Conservation (phyloP, 2,888 invertebrate species). For the Zaprionus obscuricornis region DNA sequence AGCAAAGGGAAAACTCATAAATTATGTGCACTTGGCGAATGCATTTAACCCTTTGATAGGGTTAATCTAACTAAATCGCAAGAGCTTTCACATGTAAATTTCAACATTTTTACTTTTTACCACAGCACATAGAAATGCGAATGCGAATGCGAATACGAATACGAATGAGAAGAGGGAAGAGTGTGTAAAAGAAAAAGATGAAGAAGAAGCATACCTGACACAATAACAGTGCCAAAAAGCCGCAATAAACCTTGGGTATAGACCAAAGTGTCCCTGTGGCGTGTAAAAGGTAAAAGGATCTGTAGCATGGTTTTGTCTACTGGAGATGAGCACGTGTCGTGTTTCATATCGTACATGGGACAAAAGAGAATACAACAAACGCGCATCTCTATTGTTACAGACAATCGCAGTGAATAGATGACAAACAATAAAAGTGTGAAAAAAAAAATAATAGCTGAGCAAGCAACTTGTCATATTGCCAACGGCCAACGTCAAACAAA, state of each 20-base stretch:
- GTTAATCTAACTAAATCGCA: conserved; percentile 18
- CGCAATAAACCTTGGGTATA: conserved; percentile 53
- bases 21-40: conserved; percentile 40
- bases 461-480: conserved; percentile 47
- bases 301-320: too few species aligned
- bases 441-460: conserved; percentile 9
- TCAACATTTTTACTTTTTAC: conserved; percentile 43
- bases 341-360: too few species aligned
- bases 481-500: conserved; percentile 28
- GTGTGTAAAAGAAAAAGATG: conserved; percentile 5
- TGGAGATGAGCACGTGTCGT: too few species aligned
- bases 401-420: background rate
- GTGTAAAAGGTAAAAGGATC: background rate
- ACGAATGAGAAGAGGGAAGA: background rate
- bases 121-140: background rate
- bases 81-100: conserved; percentile 55
- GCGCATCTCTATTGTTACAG: conserved; percentile 7
- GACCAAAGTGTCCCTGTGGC: conserved; percentile 37
- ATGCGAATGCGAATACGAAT: too few species aligned
- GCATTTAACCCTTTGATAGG: conserved; percentile 56
- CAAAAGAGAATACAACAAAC: background rate
- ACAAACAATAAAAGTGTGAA: conserved; percentile 16
- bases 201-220: background rate
- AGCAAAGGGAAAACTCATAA: conserved; percentile 35
- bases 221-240: conserved; percentile 25